These are phyloP conservation scores for Neotoma lepida DNA, from an alignment of 2,113 vertebrate species.

Conservation along the genomic window DNA sequence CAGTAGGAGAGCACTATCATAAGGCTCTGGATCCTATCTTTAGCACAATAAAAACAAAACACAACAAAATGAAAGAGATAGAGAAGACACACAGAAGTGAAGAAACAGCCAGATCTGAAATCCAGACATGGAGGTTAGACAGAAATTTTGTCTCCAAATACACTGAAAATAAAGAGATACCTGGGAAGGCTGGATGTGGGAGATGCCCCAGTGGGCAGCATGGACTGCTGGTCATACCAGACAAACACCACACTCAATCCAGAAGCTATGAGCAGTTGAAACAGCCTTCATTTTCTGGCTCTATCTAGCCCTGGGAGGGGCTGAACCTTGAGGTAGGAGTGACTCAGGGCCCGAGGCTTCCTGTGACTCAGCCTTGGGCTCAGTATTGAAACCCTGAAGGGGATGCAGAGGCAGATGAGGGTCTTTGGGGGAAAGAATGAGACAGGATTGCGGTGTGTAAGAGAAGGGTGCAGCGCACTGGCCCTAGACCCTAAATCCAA, in stretches of 20 bases:
- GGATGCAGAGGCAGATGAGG: neutral
- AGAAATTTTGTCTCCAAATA: neutral
- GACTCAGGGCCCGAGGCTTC: conserved; percentile 74
- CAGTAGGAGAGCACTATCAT: too few relatives aligned
- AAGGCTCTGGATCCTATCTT: neutral
- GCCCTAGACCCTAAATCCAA: neutral
- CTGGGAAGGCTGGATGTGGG: neutral
- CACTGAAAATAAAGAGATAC: neutral
- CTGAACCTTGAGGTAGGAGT: neutral
- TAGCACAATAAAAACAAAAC: neutral
- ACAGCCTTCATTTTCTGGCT: neutral
- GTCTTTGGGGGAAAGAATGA: conserved; percentile 21
- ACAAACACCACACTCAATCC: neutral
- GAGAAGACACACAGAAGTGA: neutral
- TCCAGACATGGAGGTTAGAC: neutral
- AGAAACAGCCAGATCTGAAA: conserved; percentile 9
- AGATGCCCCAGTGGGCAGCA: neutral
- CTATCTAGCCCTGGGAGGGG: conserved; percentile 58
- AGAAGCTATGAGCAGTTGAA: neutral
- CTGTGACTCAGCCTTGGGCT: conserved; percentile 74
- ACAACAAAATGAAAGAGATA: neutral
- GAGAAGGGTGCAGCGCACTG: neutral
- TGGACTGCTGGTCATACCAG: neutral
- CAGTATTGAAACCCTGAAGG: neutral
- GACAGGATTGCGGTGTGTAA: neutral